phyloP scores from a whole-genome alignment of 1,140 invertebrate genomes.

The Rhopalosiphum maidis region DNA sequence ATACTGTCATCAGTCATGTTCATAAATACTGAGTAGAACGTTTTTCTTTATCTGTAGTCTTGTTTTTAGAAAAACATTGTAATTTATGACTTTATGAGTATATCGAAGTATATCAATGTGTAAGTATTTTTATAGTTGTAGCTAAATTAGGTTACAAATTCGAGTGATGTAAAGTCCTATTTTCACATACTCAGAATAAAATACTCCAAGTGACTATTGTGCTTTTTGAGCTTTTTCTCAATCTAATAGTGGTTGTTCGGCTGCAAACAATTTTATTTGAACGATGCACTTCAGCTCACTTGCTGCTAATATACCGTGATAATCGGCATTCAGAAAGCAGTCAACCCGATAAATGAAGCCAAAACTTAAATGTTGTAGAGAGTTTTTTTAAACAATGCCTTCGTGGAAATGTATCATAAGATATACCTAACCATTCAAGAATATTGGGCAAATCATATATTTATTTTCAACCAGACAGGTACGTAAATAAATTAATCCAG shows the following conservation, averaged over 20 bases:
- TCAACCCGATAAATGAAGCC: neutral
- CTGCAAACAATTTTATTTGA: neutral
- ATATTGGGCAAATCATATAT: neutral
- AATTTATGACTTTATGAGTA: too few relatives aligned
- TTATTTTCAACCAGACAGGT: neutral
- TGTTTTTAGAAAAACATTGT: neutral
- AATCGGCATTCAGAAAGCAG: neutral
- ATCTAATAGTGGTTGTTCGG: neutral
- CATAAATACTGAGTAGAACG: neutral
- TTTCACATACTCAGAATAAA: neutral
- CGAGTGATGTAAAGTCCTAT: neutral
- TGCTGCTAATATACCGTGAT: neutral
- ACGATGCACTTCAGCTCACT: neutral
- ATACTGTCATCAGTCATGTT: neutral
- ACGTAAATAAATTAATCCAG: neutral
- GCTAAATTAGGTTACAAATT: neutral
- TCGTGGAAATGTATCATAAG: too few relatives aligned
- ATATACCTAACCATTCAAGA: neutral
- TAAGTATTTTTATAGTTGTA: neutral
- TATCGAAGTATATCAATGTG: too few relatives aligned
- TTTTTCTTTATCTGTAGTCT: neutral
- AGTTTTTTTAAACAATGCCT: neutral
- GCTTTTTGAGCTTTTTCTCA: neutral
- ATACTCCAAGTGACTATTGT: neutral
- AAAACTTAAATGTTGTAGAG: neutral